Conservation (phyloP, 2,888 invertebrate species). For the Allophyes oxyacanthae region DNA sequence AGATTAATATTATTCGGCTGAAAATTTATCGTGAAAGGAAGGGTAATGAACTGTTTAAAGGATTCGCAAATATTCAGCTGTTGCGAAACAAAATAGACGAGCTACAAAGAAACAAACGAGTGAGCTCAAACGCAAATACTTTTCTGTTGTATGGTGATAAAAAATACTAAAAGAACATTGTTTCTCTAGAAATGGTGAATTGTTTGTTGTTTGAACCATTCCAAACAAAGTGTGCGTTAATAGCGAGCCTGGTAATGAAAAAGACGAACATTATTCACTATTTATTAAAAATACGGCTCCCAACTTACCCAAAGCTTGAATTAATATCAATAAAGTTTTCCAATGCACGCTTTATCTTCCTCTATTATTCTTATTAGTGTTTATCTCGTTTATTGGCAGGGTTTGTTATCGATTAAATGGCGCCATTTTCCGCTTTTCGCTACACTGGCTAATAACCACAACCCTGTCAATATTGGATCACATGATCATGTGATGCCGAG, state of each 20-base stretch:
- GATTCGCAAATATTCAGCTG: neutral
- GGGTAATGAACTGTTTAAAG: conserved; percentile 1
- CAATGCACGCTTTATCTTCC: no score
- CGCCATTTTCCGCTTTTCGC: no score
- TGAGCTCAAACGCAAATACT: conserved; percentile 1
- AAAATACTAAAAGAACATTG: neutral
- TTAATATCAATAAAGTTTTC: no score
- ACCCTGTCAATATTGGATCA: no score
- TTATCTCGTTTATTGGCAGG: no score
- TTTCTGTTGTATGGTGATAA: neutral
- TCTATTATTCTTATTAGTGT: no score
- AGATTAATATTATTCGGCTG: conserved; percentile 2
- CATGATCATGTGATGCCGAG: no score
- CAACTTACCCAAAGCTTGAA: no score
- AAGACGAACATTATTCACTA: neutral
- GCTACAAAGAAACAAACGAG: neutral
- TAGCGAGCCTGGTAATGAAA: neutral
- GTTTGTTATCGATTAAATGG: no score
- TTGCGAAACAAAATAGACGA: neutral
- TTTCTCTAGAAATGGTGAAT: neutral
- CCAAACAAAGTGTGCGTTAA: neutral
- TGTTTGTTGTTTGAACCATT: neutral
- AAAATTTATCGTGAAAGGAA: neutral
- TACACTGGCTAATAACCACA: no score
- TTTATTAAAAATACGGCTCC: neutral